Evolutionary conservation across 2,797 vertebrate genomes (phyloP).

Genomic region (Mallotus villosus): DNA sequence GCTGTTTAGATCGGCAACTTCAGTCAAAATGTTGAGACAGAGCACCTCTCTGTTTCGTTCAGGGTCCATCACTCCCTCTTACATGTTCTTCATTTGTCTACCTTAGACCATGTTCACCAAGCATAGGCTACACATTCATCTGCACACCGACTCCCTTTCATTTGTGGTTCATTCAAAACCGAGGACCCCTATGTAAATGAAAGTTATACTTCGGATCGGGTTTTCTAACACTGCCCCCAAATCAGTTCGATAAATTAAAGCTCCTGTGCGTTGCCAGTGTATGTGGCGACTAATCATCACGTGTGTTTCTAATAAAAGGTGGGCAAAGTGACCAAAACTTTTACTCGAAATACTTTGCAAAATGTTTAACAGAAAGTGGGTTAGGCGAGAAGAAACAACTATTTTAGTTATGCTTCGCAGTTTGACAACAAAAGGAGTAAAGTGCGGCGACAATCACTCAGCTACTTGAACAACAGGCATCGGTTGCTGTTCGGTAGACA

Average conservation of each 20-base stretch:
- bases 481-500: conserved; percentile 59
- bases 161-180: neutral
- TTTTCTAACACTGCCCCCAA: too few species aligned
- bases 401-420: neutral
- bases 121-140: neutral
- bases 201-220: too few species aligned
- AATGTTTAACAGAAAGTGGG: neutral
- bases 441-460: conserved; percentile 27
- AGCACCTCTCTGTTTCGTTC: neutral
- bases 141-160: neutral
- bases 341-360: too few species aligned
- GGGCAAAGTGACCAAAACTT: too few species aligned
- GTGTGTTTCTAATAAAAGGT: too few species aligned
- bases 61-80: neutral
- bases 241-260: too few species aligned
- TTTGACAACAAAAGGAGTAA: neutral
- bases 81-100: too few species aligned
- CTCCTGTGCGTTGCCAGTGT: too few species aligned
- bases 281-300: too few species aligned
- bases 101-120: neutral
- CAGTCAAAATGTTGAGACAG: too few species aligned
- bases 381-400: neutral
- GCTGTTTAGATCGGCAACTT: neutral
- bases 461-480: conserved; percentile 58
- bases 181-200: neutral